Evolutionary conservation across 1,140 invertebrate genomes (phyloP), one percentile per base, ranked within the genome.

Genomic region (Bombus vancouverensis): DNA sequence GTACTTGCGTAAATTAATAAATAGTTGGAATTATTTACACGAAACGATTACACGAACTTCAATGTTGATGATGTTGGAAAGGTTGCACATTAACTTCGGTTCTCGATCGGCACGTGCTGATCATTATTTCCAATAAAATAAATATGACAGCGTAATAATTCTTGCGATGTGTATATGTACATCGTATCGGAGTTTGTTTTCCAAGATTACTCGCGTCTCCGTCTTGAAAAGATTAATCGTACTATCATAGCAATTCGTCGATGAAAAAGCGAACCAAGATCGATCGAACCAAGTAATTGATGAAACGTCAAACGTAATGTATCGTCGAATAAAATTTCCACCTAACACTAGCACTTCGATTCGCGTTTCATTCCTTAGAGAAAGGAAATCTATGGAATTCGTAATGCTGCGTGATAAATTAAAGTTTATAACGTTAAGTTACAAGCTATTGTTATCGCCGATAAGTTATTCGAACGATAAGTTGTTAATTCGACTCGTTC

Each of bases 221-320:
- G 34, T 28, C 32, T 32, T 32, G 18, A 5, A 59, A 47, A 65
- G 80, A 82, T 82, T 82, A 82, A 82, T 82, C 32, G 39, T 39
- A 42, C 6, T 13, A 28, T 22, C 42, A n/a, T 44, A 59, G 18
- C 42, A 74, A 82, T 47, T 62, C 32, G 28, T 82, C 57, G 70
- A 82, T 82, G 53, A 74, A 74, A 82, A 82, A 74, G 42, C 1
- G n/a, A 82, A 65, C 2, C 25, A 47, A 74, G 80, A 82, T 82
- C 53, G 71, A 82, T 82, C 2, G 80, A 34, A 28, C 39, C 12
- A 18, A 37, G 71, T 74, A 73, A 82, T 74, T 65, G 80, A 82
- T 74, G 70, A 62, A 74, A 65, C 71, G 53, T 74, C 80, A n/a
- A n/a, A 18, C 62, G 42, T 44, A 65, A 82, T 62, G 25, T 82